Evolutionary conservation across 1,140 invertebrate genomes (phyloP).

Genomic region (Zaprionus tsacasi): DNA sequence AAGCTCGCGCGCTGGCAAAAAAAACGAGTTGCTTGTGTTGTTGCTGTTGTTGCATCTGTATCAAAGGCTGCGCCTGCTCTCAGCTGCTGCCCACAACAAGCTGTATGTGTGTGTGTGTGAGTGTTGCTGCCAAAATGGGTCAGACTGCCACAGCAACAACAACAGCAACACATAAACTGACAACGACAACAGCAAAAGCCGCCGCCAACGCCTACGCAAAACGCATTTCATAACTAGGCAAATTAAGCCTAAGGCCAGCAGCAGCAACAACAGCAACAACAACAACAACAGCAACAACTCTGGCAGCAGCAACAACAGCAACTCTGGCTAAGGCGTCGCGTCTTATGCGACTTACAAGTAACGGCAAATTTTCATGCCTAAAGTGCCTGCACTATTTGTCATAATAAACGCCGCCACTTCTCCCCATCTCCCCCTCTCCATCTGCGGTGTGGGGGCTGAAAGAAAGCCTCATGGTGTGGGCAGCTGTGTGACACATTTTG

Average conservation of each 20-base stretch:
- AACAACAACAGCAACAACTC: slow-evolving; percentile 57
- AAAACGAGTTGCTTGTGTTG: slow-evolving; percentile 29
- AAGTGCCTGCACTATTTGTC: slow-evolving; percentile 81
- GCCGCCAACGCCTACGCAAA: slow-evolving; percentile 35
- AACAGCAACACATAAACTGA: slow-evolving; percentile 10
- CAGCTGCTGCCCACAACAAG: slow-evolving; percentile 16
- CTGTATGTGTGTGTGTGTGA: no score
- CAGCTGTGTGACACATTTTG: slow-evolving; percentile 81
- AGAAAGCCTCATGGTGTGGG: slow-evolving; percentile 68
- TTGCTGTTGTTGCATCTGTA: slow-evolving; percentile 56
- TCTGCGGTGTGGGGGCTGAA: slow-evolving; percentile 11
- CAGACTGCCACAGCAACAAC: slow-evolving; percentile 35
- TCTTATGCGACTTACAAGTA: slow-evolving; percentile 67
- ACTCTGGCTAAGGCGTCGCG: slow-evolving; percentile 49
- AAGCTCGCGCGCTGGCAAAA: slow-evolving; percentile 51
- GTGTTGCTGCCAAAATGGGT: slow-evolving; percentile 63
- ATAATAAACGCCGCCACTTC: slow-evolving; percentile 68
- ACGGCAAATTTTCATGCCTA: slow-evolving; percentile 73
- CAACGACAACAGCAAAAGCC: slow-evolving; percentile 20
- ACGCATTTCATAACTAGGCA: slow-evolving; percentile 61
- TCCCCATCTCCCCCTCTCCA: neutral
- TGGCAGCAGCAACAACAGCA: slow-evolving; percentile 67
- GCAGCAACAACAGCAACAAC: slow-evolving; percentile 36
- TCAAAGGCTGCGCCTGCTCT: slow-evolving; percentile 30
- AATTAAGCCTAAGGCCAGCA: slow-evolving; percentile 73